Evolutionary conservation across 2,797 vertebrate genomes (phyloP).

Genomic region (Cygnus olor): DNA sequence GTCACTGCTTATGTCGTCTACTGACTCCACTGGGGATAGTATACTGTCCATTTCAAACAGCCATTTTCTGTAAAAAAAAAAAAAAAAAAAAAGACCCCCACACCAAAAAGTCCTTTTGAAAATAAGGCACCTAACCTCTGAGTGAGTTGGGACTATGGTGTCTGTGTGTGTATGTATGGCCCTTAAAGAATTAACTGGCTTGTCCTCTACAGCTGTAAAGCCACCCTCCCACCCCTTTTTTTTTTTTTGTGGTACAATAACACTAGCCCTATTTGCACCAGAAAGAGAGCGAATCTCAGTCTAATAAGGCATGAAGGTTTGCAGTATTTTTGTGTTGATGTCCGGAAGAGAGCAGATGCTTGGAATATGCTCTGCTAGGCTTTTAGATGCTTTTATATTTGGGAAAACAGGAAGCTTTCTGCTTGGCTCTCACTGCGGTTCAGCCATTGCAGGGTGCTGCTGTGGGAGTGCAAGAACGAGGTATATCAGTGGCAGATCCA

Average conservation of each 20-base stretch:
- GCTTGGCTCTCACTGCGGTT: neutral
- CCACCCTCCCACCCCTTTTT: neutral
- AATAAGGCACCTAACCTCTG: neutral
- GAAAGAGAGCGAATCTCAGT: neutral
- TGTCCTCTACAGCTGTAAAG: neutral
- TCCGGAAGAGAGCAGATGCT: neutral
- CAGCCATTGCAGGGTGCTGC: neutral
- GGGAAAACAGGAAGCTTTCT: neutral
- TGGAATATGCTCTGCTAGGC: neutral
- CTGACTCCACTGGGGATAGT: neutral
- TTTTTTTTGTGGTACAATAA: neutral
- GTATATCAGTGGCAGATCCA: neutral
- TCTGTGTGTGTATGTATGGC: neutral
- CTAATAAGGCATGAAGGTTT: neutral
- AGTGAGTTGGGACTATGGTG: neutral
- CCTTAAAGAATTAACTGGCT: neutral
- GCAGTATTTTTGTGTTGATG: neutral
- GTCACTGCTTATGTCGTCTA: neutral
- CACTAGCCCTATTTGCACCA: neutral
- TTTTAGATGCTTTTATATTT: neutral
- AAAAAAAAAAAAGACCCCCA: neutral
- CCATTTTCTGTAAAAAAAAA: neutral
- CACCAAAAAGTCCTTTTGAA: neutral
- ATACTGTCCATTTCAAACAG: neutral
- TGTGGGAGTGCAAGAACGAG: neutral